Conservation (phyloP, 1,140 invertebrate species). For the Zaprionus inermis region DNA sequence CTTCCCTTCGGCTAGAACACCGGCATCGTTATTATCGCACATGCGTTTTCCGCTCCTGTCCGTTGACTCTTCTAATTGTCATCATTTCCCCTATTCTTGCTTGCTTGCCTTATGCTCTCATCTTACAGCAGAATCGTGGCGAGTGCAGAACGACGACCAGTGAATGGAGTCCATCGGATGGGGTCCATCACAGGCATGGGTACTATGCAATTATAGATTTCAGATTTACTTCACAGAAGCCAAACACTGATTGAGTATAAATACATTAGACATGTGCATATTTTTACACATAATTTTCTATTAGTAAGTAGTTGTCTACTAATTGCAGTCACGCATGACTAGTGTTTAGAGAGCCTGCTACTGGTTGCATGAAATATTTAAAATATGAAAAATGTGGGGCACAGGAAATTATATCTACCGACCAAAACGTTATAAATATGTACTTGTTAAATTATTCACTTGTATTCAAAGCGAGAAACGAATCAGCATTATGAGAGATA, state of each 20-base stretch:
- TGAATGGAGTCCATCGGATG: neutral
- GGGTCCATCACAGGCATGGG: constrained; percentile 2
- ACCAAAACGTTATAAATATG: neutral
- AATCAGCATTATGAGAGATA: too few relatives aligned
- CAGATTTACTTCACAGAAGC: constrained; percentile 24
- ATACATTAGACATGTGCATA: constrained; percentile 31
- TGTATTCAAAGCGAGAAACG: too few relatives aligned
- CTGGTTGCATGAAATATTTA: neutral
- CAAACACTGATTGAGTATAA: constrained; percentile 29
- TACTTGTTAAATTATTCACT: neutral
- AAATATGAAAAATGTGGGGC: neutral
- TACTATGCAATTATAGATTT: constrained; percentile 35
- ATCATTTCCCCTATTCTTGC: constrained; percentile 36
- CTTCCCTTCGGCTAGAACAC: neutral
- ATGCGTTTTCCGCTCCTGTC: constrained; percentile 27
- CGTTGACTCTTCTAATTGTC: constrained; percentile 38
- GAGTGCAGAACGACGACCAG: neutral
- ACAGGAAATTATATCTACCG: neutral
- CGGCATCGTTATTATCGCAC: constrained; percentile 6
- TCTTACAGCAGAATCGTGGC: constrained; percentile 28
- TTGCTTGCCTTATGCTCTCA: constrained; percentile 8
- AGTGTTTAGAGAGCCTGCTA: constrained; percentile 6
- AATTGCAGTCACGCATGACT: constrained; percentile 31
- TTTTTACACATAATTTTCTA: constrained; percentile 38
- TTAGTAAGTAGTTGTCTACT: constrained; percentile 25